Evolutionary conservation across 2,888 invertebrate genomes (phyloP), one percentile per base, ranked within the genome.

Genomic region (Hecatera dysodea): DNA sequence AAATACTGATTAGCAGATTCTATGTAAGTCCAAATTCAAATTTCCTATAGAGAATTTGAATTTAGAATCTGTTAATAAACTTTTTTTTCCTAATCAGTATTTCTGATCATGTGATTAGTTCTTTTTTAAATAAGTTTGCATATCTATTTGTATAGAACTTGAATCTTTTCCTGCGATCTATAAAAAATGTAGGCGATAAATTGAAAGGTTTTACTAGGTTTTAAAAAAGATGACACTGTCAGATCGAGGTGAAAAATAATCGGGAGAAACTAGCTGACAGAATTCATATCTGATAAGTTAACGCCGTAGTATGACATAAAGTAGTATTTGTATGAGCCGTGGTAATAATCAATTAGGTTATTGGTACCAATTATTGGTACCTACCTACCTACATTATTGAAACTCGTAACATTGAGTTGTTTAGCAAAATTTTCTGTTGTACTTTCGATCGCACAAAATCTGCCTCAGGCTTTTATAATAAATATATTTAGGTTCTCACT

Each of bases 131-230:
- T 24, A 50, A 50, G n/a, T 22, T 1, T 24, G 5, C 24, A 33
- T 42, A 44, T 67, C n/a, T 42, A 36, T 67, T 48, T 50, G 33
- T 66, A 42, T 53, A 72, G 24, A 36, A 52, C 22, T 67, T 67
- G 12, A 36, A 63, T 52, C 1, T 44, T 52, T 62, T 63, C 12
- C 70, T 71, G 64, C 44, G 52, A 53, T 65, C 11, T 44, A 19
- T 53, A 19, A 11, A 27, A 44, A 27, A 29, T 36, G 2, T 39
- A 36, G 24, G 17, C 19, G 72, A 56, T 56, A 75, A 19, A 50
- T 56, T 72, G 55, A 67, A 72, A 76, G 77, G 55, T 29, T 22
- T 22, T 42, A 75, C 46, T 9, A 46, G 9, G 44, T 65, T 2
- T 33, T 44, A 64, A 42, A n/a, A n/a, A n/a, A 17, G 1, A 48